These are phyloP conservation scores for Mimachlamys varia DNA, from an alignment of 2,888 invertebrate genomes.

Conservation along the genomic window DNA sequence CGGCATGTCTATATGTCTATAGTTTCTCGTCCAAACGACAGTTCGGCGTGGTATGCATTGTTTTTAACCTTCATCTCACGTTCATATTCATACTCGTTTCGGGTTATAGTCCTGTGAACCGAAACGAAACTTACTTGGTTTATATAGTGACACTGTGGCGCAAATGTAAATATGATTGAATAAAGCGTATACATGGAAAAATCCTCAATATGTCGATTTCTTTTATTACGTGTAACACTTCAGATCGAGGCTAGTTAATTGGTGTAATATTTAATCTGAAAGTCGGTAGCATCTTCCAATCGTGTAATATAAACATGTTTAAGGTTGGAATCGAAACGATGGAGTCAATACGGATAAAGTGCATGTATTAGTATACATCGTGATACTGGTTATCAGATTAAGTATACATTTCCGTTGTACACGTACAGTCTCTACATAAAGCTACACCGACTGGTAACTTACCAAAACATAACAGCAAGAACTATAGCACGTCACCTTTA, in stretches of 20 bases:
- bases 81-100: no score
- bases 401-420: background rate
- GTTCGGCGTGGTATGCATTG: no score
- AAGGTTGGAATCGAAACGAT: background rate
- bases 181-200: background rate
- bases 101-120: no score
- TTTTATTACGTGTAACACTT: background rate
- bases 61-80: no score
- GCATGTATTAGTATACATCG: background rate
- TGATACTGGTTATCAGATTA: background rate
- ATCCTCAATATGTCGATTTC: background rate
- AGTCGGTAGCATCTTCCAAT: background rate
- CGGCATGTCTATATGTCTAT: no score
- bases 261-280: background rate
- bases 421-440: no score
- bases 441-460: background rate
- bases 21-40: no score
- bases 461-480: background rate
- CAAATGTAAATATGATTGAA: no score
- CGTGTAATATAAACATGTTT: background rate
- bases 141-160: no score
- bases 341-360: background rate
- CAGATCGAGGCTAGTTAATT: background rate
- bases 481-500: background rate
- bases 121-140: no score